These are phyloP conservation scores for Podarcis lilfordi DNA, from an alignment of 2,797 vertebrate genomes.

Conservation along the genomic window DNA sequence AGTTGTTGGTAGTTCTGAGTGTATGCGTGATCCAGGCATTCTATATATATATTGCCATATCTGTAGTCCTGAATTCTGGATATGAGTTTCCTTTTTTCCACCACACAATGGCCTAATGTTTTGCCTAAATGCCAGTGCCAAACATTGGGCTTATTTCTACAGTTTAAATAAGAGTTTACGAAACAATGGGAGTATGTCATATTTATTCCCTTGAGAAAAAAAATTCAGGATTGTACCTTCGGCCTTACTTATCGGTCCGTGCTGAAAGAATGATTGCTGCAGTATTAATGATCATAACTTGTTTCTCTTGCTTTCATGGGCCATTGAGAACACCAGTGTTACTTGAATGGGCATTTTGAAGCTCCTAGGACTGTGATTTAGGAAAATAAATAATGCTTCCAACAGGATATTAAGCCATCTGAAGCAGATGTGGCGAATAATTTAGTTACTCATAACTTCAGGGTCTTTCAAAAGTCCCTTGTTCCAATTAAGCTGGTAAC, in stretches of 20 bases:
- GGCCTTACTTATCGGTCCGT: neutral
- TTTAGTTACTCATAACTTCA: slow-evolving; percentile 5
- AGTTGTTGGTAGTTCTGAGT: neutral
- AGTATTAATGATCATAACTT: neutral
- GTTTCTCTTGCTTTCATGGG: neutral
- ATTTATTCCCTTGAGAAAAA: neutral
- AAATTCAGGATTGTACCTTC: neutral
- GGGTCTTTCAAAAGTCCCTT: neutral
- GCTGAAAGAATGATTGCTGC: neutral
- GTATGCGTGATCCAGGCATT: neutral
- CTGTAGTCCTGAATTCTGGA: neutral
- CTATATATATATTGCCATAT: neutral
- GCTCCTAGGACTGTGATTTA: neutral
- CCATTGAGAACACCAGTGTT: neutral
- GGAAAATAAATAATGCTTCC: neutral
- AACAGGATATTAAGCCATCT: neutral
- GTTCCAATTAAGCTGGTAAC: neutral
- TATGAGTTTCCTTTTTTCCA: neutral
- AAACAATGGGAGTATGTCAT: neutral
- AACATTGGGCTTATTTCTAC: too few species aligned
- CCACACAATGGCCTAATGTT: too few species aligned
- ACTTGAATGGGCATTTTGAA: neutral
- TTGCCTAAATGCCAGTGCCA: too few species aligned
- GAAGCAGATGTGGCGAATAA: slow-evolving; percentile 10
- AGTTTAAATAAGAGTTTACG: too few species aligned